Conservation (phyloP, 2,888 invertebrate genomes). For the Cataglyphis altisquamis region DNA sequence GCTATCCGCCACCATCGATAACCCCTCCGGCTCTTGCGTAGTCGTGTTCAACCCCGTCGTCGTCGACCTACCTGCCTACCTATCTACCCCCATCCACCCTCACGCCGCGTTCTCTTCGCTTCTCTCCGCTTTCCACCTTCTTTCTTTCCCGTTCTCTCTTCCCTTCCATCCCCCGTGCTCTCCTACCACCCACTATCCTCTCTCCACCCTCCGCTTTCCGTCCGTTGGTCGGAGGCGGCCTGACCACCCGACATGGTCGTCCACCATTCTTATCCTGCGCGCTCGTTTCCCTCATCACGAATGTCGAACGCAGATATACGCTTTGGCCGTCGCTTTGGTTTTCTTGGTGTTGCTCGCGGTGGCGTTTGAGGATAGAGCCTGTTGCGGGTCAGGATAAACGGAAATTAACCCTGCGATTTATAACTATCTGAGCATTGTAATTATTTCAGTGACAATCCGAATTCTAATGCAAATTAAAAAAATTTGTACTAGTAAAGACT, state of each 20-base stretch:
- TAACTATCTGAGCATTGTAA: neutral
- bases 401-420: conserved; percentile 22
- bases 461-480: neutral
- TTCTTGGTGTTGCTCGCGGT: conserved; percentile 44
- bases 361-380: conserved; percentile 22
- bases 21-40: conserved; percentile 76
- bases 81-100: conserved; percentile 30
- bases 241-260: conserved; percentile 48
- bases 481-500: neutral
- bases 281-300: conserved; percentile 30
- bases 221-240: conserved; percentile 34
- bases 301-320: conserved; percentile 47
- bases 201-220: neutral
- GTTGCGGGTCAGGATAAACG: conserved; percentile 23
- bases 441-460: neutral
- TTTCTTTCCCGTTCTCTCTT: conserved; percentile 40
- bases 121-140: conserved; percentile 47
- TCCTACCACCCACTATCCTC: conserved; percentile 1
- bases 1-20: conserved; percentile 83
- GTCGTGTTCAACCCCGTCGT: conserved; percentile 59
- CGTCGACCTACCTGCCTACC: conserved; percentile 32
- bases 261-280: conserved; percentile 45
- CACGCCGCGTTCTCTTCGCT: conserved; percentile 55
- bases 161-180: neutral
- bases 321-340: conserved; percentile 27